phyloP scores from a whole-genome alignment of 2,797 vertebrate genomes.

The Otus scops region DNA sequence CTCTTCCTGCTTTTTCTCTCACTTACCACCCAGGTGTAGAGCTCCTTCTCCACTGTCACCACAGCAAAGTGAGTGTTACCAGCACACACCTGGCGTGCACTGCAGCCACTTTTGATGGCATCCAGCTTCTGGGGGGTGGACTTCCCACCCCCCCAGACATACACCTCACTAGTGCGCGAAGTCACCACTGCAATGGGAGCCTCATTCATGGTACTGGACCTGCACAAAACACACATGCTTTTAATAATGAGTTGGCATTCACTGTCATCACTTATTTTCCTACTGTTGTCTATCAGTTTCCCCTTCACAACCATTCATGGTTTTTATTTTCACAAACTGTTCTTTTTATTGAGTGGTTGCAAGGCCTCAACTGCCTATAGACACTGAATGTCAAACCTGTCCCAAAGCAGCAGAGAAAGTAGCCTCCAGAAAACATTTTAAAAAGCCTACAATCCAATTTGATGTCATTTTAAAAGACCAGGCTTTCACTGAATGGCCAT shows the following conservation, averaged over 20 bases:
- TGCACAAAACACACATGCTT: conserved; percentile 69
- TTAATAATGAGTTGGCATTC: conserved; percentile 2
- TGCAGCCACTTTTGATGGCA: conserved; percentile 94
- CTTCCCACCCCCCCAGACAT: conserved; percentile 98
- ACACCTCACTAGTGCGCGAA: conserved; percentile 93
- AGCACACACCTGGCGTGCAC: conserved; percentile 94
- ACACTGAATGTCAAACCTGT: neutral
- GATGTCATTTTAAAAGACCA: neutral
- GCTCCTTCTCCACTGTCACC: conserved; percentile 97
- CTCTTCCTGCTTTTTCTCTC: neutral
- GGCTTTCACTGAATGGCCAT: neutral
- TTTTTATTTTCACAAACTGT: neutral
- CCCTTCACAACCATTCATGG: neutral
- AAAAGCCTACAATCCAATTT: neutral
- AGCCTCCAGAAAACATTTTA: neutral
- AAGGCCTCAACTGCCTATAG: neutral
- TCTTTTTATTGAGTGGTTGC: neutral
- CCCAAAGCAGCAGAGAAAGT: neutral
- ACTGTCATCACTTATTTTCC: neutral
- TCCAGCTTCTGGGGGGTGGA: conserved; percentile 97
- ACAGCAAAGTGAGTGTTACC: conserved; percentile 98
- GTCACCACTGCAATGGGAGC: conserved; percentile 95
- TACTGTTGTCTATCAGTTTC: neutral
- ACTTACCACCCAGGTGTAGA: conserved; percentile 99
- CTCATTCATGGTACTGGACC: conserved; percentile 88